Evolutionary conservation across 2,888 invertebrate genomes (phyloP), one percentile per base, ranked within the genome.

Genomic region (Latheticus oryzae): DNA sequence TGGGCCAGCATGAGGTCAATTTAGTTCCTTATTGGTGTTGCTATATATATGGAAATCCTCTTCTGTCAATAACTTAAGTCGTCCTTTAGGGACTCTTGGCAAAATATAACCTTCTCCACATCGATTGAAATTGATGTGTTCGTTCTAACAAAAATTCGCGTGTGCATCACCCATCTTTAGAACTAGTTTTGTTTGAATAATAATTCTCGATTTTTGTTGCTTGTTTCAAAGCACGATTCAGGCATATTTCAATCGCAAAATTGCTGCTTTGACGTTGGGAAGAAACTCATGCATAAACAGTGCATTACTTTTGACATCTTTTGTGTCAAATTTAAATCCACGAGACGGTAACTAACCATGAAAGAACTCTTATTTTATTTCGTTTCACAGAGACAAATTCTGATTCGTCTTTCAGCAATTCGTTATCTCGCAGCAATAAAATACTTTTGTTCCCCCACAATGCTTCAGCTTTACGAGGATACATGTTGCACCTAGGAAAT

Each of bases 31-130:
- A 43, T 52, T 50, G 56, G 55, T 54, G 37, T 28, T 24, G 37
- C 45, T 40, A 38, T 55, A 33, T 51, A 56, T 42, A 56, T 50
- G 56, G 50, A 50, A 50, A 56, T 56, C 37, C 37, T 35, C 42
- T 23, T 33, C 40, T 50, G 42, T 38, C 55, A 55, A 48, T 55
- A 55, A 48, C 40, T 48, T 48, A 3, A 48, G 38, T 35, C 50
- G 24, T 35, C 24, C 48, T 35, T 21, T 21, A 13, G 35, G 21
- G 23, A 21, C 30, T 23, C 15, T 23, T 26, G 12, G 12, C 16
- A 13, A 51, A 28, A 45, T 32, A 45, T 30, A 32, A 28, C 45
- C 45, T 19, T 4, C 9, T 30, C 30, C 30, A 43, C 17, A 43
- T 43, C 17, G 35, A 17, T 9, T 13, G 35, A 35, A 9, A 35